phyloP scores from a whole-genome alignment of 1,140 invertebrate species.

The Trichonephila inaurata region DNA sequence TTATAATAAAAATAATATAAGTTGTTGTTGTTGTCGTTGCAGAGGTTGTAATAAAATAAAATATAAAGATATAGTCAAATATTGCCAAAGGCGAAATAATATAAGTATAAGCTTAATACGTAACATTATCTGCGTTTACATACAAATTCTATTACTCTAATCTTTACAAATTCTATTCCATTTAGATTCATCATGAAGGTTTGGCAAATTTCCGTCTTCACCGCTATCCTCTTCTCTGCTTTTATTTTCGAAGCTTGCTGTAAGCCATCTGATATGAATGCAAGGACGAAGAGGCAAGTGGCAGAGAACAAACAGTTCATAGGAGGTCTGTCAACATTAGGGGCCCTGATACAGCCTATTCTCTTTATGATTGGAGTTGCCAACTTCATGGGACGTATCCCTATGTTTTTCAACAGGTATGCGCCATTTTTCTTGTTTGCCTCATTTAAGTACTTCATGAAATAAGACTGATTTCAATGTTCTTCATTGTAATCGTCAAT shows the following conservation, averaged over 20 bases:
- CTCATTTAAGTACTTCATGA: background rate
- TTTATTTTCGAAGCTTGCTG: conserved; percentile 40
- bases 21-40: too few relatives aligned
- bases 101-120: too few relatives aligned
- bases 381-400: conserved; percentile 71
- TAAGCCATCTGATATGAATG: background rate
- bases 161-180: background rate
- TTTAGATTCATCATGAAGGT: conserved; percentile 42
- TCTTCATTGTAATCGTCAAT: too few relatives aligned
- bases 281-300: conserved; percentile 52
- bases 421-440: background rate
- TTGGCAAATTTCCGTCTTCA: background rate
- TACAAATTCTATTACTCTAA: too few relatives aligned
- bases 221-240: background rate
- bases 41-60: too few relatives aligned
- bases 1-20: too few relatives aligned
- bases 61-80: too few relatives aligned
- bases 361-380: conserved; percentile 72
- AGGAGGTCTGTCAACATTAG: conserved; percentile 56
- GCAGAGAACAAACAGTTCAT: conserved; percentile 58
- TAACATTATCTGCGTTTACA: too few relatives aligned
- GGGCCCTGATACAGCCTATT: conserved; percentile 60
- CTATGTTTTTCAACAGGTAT: conserved; percentile 72
- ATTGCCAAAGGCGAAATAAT: too few relatives aligned
- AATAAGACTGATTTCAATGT: too few relatives aligned